Percentiles rank a stretch among this genome's conserved stretches.
Evolutionary conservation across 2,888 invertebrate genomes (phyloP).

Genomic region (Cosmia trapezina): DNA sequence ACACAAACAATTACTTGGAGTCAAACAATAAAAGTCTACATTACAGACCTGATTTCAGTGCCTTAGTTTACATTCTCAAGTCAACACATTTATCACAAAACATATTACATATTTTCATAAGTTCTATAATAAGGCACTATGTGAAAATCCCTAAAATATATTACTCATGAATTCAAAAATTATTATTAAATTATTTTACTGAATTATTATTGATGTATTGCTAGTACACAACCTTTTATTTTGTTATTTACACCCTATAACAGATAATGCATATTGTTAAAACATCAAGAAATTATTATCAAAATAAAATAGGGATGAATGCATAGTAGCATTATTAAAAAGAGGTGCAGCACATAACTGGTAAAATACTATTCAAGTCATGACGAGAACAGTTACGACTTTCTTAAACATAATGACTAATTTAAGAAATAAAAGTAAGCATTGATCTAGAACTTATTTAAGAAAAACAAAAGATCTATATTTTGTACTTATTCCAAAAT

Average conservation of each 20-base stretch:
- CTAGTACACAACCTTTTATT: conserved; percentile 33
- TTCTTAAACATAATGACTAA: conserved; percentile 62
- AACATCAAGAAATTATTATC: background rate
- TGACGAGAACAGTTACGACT: conserved; percentile 32
- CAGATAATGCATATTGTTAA: conserved; percentile 15
- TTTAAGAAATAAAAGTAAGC: conserved; percentile 40
- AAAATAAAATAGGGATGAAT: conserved; percentile 24
- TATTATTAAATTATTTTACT: conserved; percentile 6
- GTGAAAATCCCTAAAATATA: conserved; percentile 54
- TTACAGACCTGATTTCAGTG: conserved; percentile 56
- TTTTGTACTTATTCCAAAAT: conserved; percentile 5
- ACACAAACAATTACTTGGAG: conserved; percentile 46
- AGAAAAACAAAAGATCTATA: background rate
- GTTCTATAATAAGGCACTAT: conserved; percentile 62
- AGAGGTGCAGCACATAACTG: conserved; percentile 23
- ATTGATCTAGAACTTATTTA: conserved; percentile 43
- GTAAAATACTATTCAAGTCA: conserved; percentile 20
- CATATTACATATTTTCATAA: conserved; percentile 45
- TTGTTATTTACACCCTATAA: conserved; percentile 50
- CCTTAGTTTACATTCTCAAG: conserved; percentile 60
- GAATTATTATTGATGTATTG: conserved; percentile 6
- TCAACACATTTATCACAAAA: conserved; percentile 59
- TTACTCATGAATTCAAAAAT: conserved; percentile 38
- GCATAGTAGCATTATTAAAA: conserved; percentile 11
- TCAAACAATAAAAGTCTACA: conserved; percentile 52